Conservation (phyloP, 2,888 invertebrate species). For the Machimus atricapillus region DNA sequence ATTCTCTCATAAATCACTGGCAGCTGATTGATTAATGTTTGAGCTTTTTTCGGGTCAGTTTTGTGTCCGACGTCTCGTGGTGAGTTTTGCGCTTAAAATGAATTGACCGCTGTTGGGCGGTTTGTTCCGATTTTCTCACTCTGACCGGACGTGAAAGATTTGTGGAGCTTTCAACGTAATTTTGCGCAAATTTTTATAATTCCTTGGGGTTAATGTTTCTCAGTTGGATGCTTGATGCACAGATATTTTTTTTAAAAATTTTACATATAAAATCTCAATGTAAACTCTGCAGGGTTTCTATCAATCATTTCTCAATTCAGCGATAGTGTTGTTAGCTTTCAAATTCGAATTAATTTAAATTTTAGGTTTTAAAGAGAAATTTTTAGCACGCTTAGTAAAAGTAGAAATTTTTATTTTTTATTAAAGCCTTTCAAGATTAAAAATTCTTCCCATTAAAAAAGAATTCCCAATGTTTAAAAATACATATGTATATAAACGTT, state of each 20-base stretch:
- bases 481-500: too few species aligned
- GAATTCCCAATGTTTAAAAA: too few species aligned
- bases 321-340: neutral
- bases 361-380: neutral
- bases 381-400: too few species aligned
- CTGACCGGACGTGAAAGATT: neutral
- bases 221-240: neutral
- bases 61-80: neutral
- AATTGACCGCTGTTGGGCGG: neutral
- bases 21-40: conserved; percentile 15
- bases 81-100: neutral
- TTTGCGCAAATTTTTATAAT: neutral
- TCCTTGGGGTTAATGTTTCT: neutral
- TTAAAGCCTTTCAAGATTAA: too few species aligned
- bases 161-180: neutral
- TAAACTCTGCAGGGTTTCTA: neutral
- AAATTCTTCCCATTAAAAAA: too few species aligned
- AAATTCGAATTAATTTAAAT: neutral
- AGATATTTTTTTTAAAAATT: neutral
- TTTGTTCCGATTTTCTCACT: neutral
- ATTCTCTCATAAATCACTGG: conserved; percentile 11
- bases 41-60: neutral
- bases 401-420: too few species aligned
- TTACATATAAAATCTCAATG: neutral
- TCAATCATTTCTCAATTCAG: neutral